Conservation (phyloP, 2,888 invertebrate genomes). For the Exocentrus adspersus region DNA sequence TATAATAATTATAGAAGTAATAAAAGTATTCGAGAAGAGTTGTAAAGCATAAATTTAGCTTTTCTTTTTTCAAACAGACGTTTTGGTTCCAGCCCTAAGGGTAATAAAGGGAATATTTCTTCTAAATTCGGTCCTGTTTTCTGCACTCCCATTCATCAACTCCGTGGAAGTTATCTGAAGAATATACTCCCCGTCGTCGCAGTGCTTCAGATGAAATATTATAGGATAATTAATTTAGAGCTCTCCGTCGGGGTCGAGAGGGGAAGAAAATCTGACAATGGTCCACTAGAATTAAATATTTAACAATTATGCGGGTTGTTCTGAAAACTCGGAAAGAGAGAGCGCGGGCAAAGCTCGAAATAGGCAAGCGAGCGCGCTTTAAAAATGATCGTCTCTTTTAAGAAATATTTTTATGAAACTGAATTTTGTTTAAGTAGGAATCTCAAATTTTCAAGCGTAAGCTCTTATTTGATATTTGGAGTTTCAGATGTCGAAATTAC, state of each 20-base stretch:
- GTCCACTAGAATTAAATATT: conserved; percentile 25
- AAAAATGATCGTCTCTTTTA: no score
- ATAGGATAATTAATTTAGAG: conserved; percentile 21
- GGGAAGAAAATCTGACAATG: conserved; percentile 14
- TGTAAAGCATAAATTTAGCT: no score
- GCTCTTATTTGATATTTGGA: no score
- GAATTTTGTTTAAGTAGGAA: no score
- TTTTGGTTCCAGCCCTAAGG: background rate
- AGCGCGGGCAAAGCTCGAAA: conserved; percentile 8
- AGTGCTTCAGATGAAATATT: conserved; percentile 13
- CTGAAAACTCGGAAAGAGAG: background rate
- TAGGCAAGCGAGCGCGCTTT: no score
- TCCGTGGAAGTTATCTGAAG: conserved; percentile 16
- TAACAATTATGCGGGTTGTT: conserved; percentile 26
- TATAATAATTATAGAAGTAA: no score
- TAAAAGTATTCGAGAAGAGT: no score
- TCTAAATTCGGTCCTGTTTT: background rate
- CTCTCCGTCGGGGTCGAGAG: conserved; percentile 1
- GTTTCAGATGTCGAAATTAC: no score
- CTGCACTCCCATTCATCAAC: conserved; percentile 22
- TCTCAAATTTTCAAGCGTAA: no score
- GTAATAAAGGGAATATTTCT: background rate
- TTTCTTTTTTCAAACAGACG: no score
- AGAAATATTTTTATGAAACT: no score
- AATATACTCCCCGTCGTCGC: conserved; percentile 16